Base-by-base conservation (phyloP, 2,797 vertebrate genomes). In the Myripristis jacobus region DNA sequence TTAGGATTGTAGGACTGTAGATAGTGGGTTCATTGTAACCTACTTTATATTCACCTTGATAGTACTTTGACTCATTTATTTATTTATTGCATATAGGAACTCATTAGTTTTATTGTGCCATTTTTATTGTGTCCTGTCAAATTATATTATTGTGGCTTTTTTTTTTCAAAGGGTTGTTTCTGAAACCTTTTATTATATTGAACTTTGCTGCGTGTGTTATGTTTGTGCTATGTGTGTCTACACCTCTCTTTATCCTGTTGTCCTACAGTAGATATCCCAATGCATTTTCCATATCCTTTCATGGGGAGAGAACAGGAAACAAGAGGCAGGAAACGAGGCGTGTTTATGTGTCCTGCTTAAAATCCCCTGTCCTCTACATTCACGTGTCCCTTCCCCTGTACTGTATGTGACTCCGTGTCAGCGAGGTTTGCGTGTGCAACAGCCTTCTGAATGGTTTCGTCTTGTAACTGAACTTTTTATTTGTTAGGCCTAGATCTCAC, bases 301-400 rank as follows among this genome's bases (percentile, higher is more conserved):
- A 61, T 82, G 80, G 73, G 51, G 47, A 72, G 64, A 22, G 82
- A 89, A 87, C 91, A 92, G 92, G 92, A 94, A 92, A 87, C 77
- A 74, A 88, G 79, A 81, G 80, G 81, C 79, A 89, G 88, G 91
- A 92, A 91, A 81, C 60, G 52, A 47, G 75, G 27, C 50, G 73
- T 84, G 78, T 79, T 68, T 86, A 55, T 73, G 60, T 70, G 71
- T 81, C 86, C 83, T 80, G 74, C 77, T 79, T 80, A 69, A 59
- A 70, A 85, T 87, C 70, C 73, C 34, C 47, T 64, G 69, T 73
- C 46, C 74, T 66, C 51, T 65, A 61, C 50, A 66, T 76, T 58
- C 50, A 47, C 81, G 36, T 75, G 15, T 64, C n/a, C n/a, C n/a
- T n/a, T n/a, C n/a, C n/a, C n/a, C n/a, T n/a, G n/a, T n/a, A n/a